These are phyloP conservation scores for Polyergus mexicanus DNA, from an alignment of 1,140 invertebrate genomes.

Conservation along the genomic window DNA sequence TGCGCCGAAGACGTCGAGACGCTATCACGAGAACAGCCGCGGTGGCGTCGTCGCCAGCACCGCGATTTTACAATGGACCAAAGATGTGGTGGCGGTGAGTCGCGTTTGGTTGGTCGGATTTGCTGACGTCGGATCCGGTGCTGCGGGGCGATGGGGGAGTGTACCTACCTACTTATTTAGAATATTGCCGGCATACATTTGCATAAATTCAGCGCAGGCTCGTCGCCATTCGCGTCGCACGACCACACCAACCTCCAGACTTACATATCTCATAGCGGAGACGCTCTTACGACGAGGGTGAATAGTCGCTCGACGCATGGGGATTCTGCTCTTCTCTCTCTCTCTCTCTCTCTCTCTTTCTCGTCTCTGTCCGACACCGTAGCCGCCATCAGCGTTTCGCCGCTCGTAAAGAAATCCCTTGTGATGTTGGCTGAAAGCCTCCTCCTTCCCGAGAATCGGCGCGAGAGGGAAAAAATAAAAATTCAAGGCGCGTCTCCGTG, in stretches of 20 bases:
- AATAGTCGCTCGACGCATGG: conserved; percentile 73
- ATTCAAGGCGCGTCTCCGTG: conserved; percentile 19
- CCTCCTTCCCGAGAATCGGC: neutral
- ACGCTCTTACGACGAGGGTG: conserved; percentile 68
- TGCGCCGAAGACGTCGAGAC: conserved; percentile 31
- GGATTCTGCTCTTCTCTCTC: neutral
- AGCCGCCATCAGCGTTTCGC: conserved; percentile 43
- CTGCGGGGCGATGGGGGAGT: conserved; percentile 27
- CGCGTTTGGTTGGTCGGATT: conserved; percentile 48
- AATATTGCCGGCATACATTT: conserved; percentile 87
- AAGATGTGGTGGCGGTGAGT: conserved; percentile 14
- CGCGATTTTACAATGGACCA: conserved; percentile 43
- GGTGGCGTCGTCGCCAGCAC: neutral
- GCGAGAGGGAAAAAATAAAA: neutral
- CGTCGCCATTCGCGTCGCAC: conserved; percentile 77
- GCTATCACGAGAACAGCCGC: conserved; percentile 8
- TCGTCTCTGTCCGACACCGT: no score
- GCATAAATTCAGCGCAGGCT: conserved; percentile 86
- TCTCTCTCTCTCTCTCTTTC: no score
- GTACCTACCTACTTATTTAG: conserved; percentile 85
- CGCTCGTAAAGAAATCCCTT: conserved; percentile 65
- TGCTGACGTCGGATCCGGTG: conserved; percentile 4
- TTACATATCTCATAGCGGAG: conserved; percentile 77
- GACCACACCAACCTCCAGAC: conserved; percentile 60
- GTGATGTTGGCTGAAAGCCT: conserved; percentile 46